phyloP scores from a whole-genome alignment of 2,888 invertebrate genomes.

The Aspidiotus destructor region DNA sequence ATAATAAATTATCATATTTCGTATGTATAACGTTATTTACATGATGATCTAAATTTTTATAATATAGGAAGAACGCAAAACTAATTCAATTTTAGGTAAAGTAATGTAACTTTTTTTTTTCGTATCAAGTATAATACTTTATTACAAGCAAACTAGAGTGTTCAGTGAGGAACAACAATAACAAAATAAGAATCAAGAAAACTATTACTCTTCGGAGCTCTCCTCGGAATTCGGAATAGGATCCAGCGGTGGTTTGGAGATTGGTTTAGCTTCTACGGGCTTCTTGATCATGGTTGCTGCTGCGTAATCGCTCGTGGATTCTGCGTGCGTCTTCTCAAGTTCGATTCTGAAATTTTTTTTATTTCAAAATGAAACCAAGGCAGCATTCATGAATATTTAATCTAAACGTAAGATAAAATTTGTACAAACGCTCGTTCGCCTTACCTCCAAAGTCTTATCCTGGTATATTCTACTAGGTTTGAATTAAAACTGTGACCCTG shows the following conservation, averaged over 20 bases:
- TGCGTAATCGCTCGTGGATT: slow-evolving; percentile 55
- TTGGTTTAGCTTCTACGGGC: slow-evolving; percentile 6
- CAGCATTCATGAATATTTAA: too few species aligned
- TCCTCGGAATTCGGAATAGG: not conserved
- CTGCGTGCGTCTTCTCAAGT: slow-evolving; percentile 74
- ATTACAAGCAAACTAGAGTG: too few species aligned
- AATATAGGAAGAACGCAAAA: slow-evolving; percentile 1
- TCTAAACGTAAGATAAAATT: too few species aligned
- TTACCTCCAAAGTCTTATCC: too few species aligned
- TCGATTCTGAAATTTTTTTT: slow-evolving; percentile 55
- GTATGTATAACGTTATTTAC: not conserved
- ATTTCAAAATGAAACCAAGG: too few species aligned
- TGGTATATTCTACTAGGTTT: too few species aligned
- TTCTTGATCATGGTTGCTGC: slow-evolving; percentile 47
- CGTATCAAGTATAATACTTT: too few species aligned
- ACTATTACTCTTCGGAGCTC: not conserved
- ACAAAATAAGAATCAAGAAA: not conserved
- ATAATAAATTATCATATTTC: not conserved
- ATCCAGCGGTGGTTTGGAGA: slow-evolving; percentile 1
- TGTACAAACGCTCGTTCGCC: too few species aligned
- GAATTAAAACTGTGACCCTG: too few species aligned
- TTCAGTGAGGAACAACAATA: too few species aligned
- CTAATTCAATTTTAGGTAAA: not conserved
- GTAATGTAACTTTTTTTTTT: too few species aligned
- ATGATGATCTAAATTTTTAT: not conserved